Evolutionary conservation across 2,888 invertebrate species (phyloP).

Genomic region (Andrena bucephala): DNA sequence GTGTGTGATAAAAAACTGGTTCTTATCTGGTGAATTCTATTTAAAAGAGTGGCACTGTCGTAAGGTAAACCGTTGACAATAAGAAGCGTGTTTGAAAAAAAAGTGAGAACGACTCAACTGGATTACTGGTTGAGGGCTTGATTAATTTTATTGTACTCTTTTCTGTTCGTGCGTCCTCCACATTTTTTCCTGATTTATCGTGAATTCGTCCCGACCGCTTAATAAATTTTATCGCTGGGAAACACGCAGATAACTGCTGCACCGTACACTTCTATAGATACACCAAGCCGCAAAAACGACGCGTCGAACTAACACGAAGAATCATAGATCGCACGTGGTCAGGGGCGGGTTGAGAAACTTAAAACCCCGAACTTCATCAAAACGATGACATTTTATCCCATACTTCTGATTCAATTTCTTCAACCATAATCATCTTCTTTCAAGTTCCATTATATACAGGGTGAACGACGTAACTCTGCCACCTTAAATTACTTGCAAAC

Average conservation of each 20-base stretch:
- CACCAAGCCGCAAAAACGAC: neutral
- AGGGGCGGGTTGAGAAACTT: neutral
- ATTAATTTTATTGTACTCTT: neutral
- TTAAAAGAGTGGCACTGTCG: neutral
- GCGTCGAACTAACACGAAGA: neutral
- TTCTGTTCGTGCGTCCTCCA: neutral
- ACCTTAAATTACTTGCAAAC: no score
- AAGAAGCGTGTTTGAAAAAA: no score
- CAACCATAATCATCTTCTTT: neutral
- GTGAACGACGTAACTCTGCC: no score
- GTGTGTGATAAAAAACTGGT: conserved; percentile 24
- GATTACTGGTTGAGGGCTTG: no score
- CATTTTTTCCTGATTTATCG: neutral
- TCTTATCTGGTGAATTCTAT: conserved; percentile 15
- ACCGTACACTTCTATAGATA: neutral
- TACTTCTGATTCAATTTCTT: no score
- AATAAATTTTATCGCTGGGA: no score
- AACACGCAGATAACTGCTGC: neutral
- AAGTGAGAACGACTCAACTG: no score
- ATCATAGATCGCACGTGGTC: neutral
- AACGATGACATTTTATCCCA: no score
- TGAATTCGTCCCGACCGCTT: no score
- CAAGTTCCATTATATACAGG: neutral
- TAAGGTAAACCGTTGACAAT: neutral
- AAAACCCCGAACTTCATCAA: no score